phyloP scores from a whole-genome alignment of 2,113 vertebrate species.

The Platysteira castanea region DNA sequence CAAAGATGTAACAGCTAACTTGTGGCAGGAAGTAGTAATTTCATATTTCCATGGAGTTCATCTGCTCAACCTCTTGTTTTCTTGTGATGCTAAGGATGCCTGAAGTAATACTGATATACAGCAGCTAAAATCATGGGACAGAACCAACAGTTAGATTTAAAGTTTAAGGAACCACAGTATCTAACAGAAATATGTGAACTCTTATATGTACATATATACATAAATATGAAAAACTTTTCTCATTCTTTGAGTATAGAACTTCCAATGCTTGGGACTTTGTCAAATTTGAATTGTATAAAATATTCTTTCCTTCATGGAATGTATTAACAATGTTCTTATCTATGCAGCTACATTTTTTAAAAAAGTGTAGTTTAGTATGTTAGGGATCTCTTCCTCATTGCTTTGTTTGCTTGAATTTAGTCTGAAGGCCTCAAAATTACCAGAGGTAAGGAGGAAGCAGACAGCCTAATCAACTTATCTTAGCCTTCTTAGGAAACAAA shows the following conservation, averaged over 20 bases:
- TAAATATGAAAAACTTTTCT: not conserved
- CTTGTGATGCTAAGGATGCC: not conserved
- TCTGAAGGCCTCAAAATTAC: not conserved
- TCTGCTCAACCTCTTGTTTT: not conserved
- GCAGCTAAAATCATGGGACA: not conserved
- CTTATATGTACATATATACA: not conserved
- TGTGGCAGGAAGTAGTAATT: not conserved
- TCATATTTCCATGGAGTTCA: not conserved
- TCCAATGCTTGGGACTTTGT: not conserved
- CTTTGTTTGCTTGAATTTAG: not conserved
- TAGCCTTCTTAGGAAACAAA: not conserved
- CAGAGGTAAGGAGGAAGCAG: not conserved
- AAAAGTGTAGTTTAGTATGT: not conserved
- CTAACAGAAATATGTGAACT: not conserved
- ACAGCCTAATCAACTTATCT: not conserved
- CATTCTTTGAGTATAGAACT: not conserved
- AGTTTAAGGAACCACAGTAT: not conserved
- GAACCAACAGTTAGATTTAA: not conserved
- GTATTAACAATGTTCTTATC: not conserved
- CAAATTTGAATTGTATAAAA: not conserved
- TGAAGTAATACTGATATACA: not conserved
- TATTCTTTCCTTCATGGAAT: not conserved
- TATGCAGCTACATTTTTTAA: not conserved
- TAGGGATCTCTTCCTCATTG: not conserved
- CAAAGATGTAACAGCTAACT: not conserved